These are phyloP conservation scores for Gorilla gorilla DNA, from an alignment of 2,113 vertebrate genomes.

Conservation along the genomic window DNA sequence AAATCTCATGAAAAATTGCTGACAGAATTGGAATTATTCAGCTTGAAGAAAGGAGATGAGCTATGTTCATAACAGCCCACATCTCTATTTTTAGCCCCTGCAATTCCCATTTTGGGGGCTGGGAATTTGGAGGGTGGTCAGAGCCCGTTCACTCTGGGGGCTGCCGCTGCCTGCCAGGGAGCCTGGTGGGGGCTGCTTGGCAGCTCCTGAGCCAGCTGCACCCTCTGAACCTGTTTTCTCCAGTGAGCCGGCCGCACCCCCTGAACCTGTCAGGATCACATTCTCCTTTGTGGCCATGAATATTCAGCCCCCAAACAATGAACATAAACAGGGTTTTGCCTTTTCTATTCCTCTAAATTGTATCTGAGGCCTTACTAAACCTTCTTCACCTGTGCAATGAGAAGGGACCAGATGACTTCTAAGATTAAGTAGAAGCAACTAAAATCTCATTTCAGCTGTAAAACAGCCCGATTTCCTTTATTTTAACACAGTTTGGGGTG, in stretches of 20 bases:
- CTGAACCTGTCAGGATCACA: neutral
- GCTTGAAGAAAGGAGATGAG: neutral
- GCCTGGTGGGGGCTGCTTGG: too few species aligned
- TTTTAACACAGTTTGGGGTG: neutral
- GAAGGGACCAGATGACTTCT: neutral
- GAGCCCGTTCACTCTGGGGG: neutral
- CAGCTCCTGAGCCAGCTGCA: rapidly evolving
- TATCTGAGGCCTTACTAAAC: neutral
- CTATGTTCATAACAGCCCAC: neutral
- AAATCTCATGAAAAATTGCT: neutral
- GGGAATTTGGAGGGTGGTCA: neutral
- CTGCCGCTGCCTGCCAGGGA: neutral
- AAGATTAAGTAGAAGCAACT: neutral
- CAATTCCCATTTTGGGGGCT: neutral
- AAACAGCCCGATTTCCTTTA: rapidly evolving
- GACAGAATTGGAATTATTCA: neutral
- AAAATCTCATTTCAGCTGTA: neutral
- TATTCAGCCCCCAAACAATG: too few species aligned
- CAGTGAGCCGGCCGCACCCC: rapidly evolving
- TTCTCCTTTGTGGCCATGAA: rapidly evolving
- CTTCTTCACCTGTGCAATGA: neutral
- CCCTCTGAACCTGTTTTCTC: neutral
- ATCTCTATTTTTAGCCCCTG: neutral
- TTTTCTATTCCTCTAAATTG: neutral
- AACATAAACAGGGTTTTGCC: neutral